These are phyloP conservation scores for Latheticus oryzae DNA, from an alignment of 2,888 invertebrate genomes.

Conservation along the genomic window DNA sequence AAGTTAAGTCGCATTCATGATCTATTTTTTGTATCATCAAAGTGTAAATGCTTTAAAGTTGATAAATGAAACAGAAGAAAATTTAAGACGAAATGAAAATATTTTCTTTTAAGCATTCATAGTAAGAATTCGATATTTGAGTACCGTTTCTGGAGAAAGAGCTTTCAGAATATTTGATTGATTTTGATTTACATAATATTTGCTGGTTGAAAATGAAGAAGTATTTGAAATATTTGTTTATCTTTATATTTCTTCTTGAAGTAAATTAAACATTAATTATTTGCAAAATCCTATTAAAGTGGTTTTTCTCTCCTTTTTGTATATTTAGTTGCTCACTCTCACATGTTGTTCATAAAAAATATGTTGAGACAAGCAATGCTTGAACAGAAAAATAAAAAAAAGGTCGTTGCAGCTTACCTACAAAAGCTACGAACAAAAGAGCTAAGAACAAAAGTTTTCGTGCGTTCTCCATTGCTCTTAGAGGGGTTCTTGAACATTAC, in stretches of 20 bases:
- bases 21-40: too few species aligned
- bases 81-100: background rate
- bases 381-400: slow-evolving; percentile 29
- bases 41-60: too few species aligned
- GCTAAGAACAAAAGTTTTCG: slow-evolving; percentile 53
- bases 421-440: slow-evolving; percentile 53
- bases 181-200: slow-evolving; percentile 31
- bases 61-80: too few species aligned
- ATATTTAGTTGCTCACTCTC: too few species aligned
- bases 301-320: too few species aligned
- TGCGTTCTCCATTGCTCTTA: slow-evolving; percentile 54
- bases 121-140: slow-evolving; percentile 18
- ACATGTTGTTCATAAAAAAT: slow-evolving; percentile 27
- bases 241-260: too few species aligned
- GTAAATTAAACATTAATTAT: too few species aligned
- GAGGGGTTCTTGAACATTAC: slow-evolving; percentile 45
- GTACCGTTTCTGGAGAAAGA: slow-evolving; percentile 19
- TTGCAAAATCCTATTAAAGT: too few species aligned
- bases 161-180: slow-evolving; percentile 29
- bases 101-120: slow-evolving; percentile 2
- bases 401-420: slow-evolving; percentile 52
- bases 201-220: slow-evolving; percentile 17
- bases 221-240: slow-evolving; percentile 25
- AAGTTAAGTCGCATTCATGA: too few species aligned
- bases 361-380: slow-evolving; percentile 16